phyloP scores from a whole-genome alignment of 2,888 invertebrate genomes.

The Cylloceria caligata region DNA sequence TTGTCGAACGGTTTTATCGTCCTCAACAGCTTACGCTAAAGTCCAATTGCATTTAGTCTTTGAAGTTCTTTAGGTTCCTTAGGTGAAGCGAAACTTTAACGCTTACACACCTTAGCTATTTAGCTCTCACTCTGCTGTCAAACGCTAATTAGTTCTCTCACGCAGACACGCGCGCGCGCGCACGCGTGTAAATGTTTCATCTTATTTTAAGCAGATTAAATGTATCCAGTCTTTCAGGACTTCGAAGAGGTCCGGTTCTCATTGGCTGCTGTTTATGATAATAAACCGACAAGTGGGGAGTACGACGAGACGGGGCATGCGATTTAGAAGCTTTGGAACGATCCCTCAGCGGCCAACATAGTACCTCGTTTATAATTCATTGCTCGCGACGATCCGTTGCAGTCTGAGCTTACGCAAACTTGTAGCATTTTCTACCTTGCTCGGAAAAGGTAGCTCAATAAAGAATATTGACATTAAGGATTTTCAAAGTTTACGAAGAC shows the following conservation, averaged over 20 bases:
- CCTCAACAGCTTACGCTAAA: background rate
- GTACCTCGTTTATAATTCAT: conserved; percentile 32
- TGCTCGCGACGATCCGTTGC: conserved; percentile 20
- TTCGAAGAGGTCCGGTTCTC: conserved; percentile 9
- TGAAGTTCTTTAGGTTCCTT: conserved; percentile 38
- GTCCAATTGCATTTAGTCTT: conserved; percentile 40
- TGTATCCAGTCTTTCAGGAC: conserved; percentile 33
- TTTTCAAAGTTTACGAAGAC: conserved; percentile 4
- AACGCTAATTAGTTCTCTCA: no score
- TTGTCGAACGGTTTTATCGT: background rate
- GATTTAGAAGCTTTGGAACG: conserved; percentile 1
- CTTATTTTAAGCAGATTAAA: conserved; percentile 53
- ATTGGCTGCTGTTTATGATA: conserved; percentile 2
- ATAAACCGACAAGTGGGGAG: conserved; percentile 5
- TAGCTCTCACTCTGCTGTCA: no score
- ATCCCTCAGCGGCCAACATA: conserved; percentile 9
- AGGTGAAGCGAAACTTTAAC: no score
- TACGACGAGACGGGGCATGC: conserved; percentile 7
- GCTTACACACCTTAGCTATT: no score
- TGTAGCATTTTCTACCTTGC: background rate
- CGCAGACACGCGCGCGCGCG: no score
- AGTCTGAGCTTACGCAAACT: conserved; percentile 8
- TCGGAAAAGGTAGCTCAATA: background rate
- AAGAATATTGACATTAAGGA: conserved; percentile 28
- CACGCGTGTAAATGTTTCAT: no score